These are phyloP conservation scores for Formica exsecta DNA, from an alignment of 1,140 invertebrate genomes.

Conservation along the genomic window DNA sequence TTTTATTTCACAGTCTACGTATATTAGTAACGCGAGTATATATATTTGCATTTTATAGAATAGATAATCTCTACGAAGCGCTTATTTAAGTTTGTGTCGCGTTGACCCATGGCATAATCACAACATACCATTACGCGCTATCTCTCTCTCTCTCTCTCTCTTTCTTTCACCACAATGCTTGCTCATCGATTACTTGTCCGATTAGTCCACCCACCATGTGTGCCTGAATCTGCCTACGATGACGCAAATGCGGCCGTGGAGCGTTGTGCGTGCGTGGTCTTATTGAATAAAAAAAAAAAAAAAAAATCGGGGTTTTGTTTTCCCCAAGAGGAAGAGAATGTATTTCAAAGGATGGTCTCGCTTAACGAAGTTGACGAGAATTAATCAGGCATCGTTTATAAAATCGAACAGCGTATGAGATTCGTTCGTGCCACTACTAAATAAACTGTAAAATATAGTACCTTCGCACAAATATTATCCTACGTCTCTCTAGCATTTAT, in stretches of 20 bases:
- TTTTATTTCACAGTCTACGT: neutral
- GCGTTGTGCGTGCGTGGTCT: conserved; percentile 14
- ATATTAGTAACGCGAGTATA: neutral
- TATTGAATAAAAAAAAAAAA: neutral
- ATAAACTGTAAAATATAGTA: too few species aligned
- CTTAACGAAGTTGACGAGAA: neutral
- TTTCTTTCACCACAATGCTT: conserved; percentile 16
- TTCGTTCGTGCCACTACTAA: too few species aligned
- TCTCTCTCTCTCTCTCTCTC: conserved; percentile 12
- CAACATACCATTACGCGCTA: conserved; percentile 31
- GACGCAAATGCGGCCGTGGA: conserved; percentile 50
- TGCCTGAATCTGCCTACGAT: conserved; percentile 47
- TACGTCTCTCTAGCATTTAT: neutral
- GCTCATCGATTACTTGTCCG: conserved; percentile 54
- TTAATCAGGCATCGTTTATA: too few species aligned
- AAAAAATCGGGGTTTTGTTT: neutral
- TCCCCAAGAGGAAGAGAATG: neutral
- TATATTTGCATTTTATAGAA: neutral
- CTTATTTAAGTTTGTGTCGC: neutral
- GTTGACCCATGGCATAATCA: conserved; percentile 59
- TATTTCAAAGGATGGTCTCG: neutral
- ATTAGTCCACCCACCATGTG: conserved; percentile 55
- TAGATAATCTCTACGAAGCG: neutral
- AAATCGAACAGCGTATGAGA: too few species aligned
- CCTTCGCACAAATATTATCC: too few species aligned